phyloP scores from a whole-genome alignment of 1,140 invertebrate species.

The Bacillus rossius region DNA sequence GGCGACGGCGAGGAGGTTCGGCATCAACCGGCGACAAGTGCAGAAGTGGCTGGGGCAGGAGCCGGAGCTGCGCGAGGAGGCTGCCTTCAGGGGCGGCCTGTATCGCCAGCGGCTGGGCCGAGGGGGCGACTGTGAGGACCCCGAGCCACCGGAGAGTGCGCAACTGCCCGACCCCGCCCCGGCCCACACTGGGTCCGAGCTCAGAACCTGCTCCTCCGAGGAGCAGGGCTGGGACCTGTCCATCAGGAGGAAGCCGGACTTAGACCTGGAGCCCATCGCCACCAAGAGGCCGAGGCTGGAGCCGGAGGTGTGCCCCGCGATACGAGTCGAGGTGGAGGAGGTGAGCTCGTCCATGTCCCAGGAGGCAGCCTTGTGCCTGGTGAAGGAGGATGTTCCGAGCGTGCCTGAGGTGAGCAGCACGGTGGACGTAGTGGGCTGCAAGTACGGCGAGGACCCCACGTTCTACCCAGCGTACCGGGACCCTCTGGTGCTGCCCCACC shows the following conservation, averaged over 20 bases:
- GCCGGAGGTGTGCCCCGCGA: not conserved
- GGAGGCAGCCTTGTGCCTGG: constrained; percentile 31
- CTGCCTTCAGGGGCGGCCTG: constrained; percentile 30
- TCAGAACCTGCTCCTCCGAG: not conserved
- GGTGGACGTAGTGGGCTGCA: not conserved
- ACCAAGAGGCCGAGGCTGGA: constrained; percentile 2
- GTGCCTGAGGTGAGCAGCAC: constrained; percentile 5
- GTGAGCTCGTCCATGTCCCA: constrained; percentile 10
- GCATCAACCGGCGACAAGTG: constrained; percentile 56
- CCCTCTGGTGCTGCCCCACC: not conserved
- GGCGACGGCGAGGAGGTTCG: constrained; percentile 55
- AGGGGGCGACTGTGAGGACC: constrained; percentile 45
- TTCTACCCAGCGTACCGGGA: not conserved
- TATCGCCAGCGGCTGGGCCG: constrained; percentile 39
- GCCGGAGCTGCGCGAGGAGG: constrained; percentile 42
- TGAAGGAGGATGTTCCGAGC: constrained; percentile 16
- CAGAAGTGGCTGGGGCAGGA: constrained; percentile 58
- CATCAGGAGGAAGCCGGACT: constrained; percentile 8
- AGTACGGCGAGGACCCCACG: not conserved
- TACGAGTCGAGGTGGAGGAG: not conserved
- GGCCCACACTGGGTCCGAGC: too few species aligned
- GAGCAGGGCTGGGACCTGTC: constrained; percentile 14
- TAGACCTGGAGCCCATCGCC: not conserved
- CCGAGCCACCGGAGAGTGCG: constrained; percentile 23
- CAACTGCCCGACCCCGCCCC: not conserved